Conservation (phyloP, 2,113 vertebrate species). For the Antechinus stuartii region DNA sequence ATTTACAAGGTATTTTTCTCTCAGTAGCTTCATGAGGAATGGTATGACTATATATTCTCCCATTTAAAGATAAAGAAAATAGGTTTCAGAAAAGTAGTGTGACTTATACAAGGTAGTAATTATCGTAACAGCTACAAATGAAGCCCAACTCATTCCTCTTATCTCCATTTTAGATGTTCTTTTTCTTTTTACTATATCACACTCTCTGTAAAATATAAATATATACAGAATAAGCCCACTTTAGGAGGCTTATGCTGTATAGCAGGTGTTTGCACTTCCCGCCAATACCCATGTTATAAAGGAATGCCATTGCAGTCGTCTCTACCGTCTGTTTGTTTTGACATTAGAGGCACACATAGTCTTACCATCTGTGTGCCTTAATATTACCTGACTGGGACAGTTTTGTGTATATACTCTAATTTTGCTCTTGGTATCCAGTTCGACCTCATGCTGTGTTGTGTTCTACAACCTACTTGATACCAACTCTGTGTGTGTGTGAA, state of each 20-base stretch:
- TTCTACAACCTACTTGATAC: constrained; percentile 37
- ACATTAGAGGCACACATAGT: neutral
- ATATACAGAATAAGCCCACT: neutral
- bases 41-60: neutral
- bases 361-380: neutral
- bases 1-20: neutral
- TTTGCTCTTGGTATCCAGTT: constrained; percentile 34
- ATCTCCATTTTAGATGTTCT: neutral
- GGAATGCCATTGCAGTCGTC: neutral
- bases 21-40: neutral
- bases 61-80: neutral
- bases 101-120: neutral
- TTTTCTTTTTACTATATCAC: neutral
- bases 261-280: neutral
- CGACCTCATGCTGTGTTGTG: neutral
- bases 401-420: neutral
- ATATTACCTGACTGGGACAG: neutral
- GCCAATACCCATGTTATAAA: neutral
- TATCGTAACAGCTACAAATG: neutral
- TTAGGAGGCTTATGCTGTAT: neutral
- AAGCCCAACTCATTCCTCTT: neutral
- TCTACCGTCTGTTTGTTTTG: neutral
- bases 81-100: neutral
- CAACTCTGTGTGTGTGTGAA: constrained; percentile 50
- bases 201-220: neutral